Evolutionary conservation across 2,113 vertebrate species (phyloP), one percentile per base, ranked within the genome.

Genomic region (Myotis brandtii): DNA sequence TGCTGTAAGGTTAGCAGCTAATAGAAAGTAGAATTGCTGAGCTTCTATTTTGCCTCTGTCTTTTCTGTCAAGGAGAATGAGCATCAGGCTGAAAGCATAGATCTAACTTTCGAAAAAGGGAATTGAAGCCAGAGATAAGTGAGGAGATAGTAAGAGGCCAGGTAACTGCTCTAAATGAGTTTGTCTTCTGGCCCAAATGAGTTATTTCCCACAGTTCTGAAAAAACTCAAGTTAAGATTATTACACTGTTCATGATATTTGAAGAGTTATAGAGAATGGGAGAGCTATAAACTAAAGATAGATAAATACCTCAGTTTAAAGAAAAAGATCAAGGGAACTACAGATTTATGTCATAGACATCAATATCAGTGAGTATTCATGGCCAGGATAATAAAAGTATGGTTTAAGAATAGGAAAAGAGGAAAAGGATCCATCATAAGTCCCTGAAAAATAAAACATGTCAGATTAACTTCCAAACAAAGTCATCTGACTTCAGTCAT

Each of bases 61-160:
- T 96, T 97, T 72, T 67, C 46, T 95, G 54, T 80, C 90, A 83
- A 46, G 6, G 66, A 25, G n/a, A 94, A 75, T 73, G 32, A 93
- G 7, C 25, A 91, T 72, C 69, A 83, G 20, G 9, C 20, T 46
- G 25, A 88, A 56, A 84, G 10, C 50, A 10, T 11, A 95, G 72
- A 88, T 9, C 23, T 50, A 91, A 66, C 43, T 81, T 70, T 83
- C 0, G 1, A 77, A 86, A 95, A 70, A 73, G 20, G 46, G 27
- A 91, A 82, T 52, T 79, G 62, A 93, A 95, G 27, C 13, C 52
- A 14, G 8, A 69, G 46, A 64, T 86, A 93, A 75, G 43, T 30
- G 21, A 67, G n/a, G 27, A 27, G 32, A 88, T 40, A 64, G 32
- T 80, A 89, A 76, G 50, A 92, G 32, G 80, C 25, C 64, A 80